phyloP scores from a whole-genome alignment of 2,113 vertebrate genomes.

The Mixornis gularis region DNA sequence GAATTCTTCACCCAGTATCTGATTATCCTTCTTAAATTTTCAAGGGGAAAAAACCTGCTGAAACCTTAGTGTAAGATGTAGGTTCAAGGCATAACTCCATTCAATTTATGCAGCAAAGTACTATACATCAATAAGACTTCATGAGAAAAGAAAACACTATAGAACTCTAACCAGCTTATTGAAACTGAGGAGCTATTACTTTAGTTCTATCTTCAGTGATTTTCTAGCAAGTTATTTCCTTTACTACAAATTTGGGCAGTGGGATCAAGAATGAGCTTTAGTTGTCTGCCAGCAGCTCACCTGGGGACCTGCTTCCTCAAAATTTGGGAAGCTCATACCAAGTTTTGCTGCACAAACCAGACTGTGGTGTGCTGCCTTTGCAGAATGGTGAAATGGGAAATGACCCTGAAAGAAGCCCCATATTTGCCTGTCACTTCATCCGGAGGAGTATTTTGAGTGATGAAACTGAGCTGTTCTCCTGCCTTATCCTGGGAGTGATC shows the following conservation, averaged over 20 bases:
- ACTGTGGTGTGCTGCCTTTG: not conserved
- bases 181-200: not conserved
- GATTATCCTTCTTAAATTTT: not conserved
- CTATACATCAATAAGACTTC: not conserved
- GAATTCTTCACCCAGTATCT: not conserved
- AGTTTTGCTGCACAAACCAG: not conserved
- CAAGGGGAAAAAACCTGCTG: not conserved
- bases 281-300: not conserved
- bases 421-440: not conserved
- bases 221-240: not conserved
- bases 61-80: not conserved
- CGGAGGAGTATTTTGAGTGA: not conserved
- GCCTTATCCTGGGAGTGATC: not conserved
- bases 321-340: not conserved
- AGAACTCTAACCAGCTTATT: not conserved
- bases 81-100: not conserved
- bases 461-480: not conserved
- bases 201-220: not conserved
- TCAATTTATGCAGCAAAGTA: not conserved
- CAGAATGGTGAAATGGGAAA: not conserved
- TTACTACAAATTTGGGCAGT: not conserved
- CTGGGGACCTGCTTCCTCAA: not conserved
- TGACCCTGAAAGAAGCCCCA: not conserved
- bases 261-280: not conserved
- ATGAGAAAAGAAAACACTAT: not conserved